Conservation (phyloP, 2,888 invertebrate genomes). For the Ceramica pisi region DNA sequence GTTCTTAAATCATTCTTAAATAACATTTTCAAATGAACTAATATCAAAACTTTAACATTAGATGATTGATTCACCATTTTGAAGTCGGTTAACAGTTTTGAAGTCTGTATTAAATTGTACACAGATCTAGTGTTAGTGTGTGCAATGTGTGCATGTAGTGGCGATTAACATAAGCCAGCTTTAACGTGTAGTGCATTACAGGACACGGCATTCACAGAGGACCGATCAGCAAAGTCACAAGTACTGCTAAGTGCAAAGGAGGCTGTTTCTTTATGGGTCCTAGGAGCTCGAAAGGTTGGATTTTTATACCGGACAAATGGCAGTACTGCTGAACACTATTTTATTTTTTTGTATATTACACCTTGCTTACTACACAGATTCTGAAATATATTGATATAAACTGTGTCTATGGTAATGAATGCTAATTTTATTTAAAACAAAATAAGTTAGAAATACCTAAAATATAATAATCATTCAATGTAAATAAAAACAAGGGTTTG, state of each 20-base stretch:
- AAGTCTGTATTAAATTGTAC: conserved; percentile 71
- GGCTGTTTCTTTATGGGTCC: conserved; percentile 98
- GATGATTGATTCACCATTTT: conserved; percentile 37
- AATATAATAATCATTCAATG: conserved; percentile 2
- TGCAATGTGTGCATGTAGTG: conserved; percentile 84
- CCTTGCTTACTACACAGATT: conserved; percentile 65
- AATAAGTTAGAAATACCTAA: background rate
- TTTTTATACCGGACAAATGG: conserved; percentile 76
- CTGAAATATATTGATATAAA: conserved; percentile 35
- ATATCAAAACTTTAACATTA: conserved; percentile 40
- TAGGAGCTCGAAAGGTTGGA: conserved; percentile 97
- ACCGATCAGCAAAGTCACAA: conserved; percentile 93
- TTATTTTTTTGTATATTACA: conserved; percentile 67
- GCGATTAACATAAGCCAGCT: conserved; percentile 87
- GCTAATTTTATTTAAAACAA: background rate
- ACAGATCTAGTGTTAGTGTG: conserved; percentile 74
- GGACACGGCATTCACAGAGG: conserved; percentile 93
- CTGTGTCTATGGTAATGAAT: conserved; percentile 28
- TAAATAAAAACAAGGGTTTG: conserved; percentile 21
- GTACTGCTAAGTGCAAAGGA: conserved; percentile 97
- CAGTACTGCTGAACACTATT: conserved; percentile 74
- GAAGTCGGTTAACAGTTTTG: conserved; percentile 54
- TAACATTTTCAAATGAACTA: conserved; percentile 63
- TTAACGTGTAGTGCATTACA: conserved; percentile 91
- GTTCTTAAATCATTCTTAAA: conserved; percentile 46